Base-by-base conservation (phyloP, 2,113 vertebrate species). In the Melanocharis versteri region DNA sequence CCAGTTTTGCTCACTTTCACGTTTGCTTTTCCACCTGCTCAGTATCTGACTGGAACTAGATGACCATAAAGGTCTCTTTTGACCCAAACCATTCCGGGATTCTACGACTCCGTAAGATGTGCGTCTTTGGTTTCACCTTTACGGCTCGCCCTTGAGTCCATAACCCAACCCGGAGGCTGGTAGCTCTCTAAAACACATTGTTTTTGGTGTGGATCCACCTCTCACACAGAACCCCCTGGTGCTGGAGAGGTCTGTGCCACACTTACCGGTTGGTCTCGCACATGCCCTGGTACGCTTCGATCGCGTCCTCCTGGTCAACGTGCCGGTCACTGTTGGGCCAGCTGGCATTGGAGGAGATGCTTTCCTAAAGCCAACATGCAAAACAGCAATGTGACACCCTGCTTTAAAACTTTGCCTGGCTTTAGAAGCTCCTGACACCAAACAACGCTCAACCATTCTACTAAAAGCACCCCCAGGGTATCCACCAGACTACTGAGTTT, bases 191-290 rank as follows among this genome's bases (percentile, higher is more conserved):
- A 8, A 61, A 6, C 3, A 6, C 0, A 0, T 0, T 19, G 22
- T 15, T 21, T 70, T 31, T 44, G 54, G 14, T 23, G 18, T 20
- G n/a, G 31, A 21, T 23, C 8, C 51, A 18, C 0, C 26, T 58
- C 3, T 39, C 7, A 11, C 23, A 5, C 27, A 58, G 42, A 2
- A 28, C 1, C 12, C 50, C 12, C 7, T 1, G 2, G 26, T 11
- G 65, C 51, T 50, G 51, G 33, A 9, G 68, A 3, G n/a, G 21
- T 47, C 7, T 15, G 23, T 27, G 66, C 48, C 87, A 61, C 57
- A 20, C 96, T 98, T 98, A 99, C 99, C 98, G 97, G 76, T 99
- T 99, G 3, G 98, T 98, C 97, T 99, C 98, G 6, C 97, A 98
- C 83, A 99, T 96, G 18, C 98, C 98, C 20, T 98, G 98, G 61